Conservation (phyloP, 2,888 invertebrate genomes). For the Sisyra terminalis region DNA sequence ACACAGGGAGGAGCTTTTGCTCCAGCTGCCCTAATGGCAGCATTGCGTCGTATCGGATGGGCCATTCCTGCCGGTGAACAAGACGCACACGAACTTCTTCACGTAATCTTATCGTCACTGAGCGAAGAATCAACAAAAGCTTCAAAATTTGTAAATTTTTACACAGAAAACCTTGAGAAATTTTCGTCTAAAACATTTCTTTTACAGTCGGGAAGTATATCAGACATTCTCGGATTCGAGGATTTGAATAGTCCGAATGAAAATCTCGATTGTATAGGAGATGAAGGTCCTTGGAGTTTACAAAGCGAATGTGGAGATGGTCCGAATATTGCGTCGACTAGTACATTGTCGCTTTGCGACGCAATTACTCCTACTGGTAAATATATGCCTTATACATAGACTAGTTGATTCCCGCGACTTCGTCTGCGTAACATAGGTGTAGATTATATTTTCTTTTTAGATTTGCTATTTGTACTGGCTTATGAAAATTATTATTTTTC, state of each 20-base stretch:
- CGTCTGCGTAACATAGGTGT: too few species aligned
- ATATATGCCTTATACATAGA: not conserved
- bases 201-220: conserved; percentile 47
- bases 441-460: too few species aligned
- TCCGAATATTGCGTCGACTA: conserved; percentile 11
- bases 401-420: too few species aligned
- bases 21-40: conserved; percentile 52
- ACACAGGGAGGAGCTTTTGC: conserved; percentile 38
- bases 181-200: not conserved
- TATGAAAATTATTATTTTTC: too few species aligned
- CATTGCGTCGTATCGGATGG: conserved; percentile 65
- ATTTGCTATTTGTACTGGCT: too few species aligned
- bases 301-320: conserved; percentile 12
- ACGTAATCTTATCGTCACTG: conserved; percentile 74
- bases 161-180: not conserved
- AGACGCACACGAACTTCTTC: conserved; percentile 87
- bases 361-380: conserved; percentile 12
- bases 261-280: conserved; percentile 28
- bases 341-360: conserved; percentile 11
- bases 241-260: conserved; percentile 27
- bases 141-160: conserved; percentile 33
- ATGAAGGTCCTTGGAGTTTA: conserved; percentile 27
- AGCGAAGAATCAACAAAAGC: conserved; percentile 65
- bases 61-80: conserved; percentile 79
- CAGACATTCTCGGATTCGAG: conserved; percentile 49